Conservation (phyloP, 2,113 vertebrate genomes). For the Pangasianodon gigas region DNA sequence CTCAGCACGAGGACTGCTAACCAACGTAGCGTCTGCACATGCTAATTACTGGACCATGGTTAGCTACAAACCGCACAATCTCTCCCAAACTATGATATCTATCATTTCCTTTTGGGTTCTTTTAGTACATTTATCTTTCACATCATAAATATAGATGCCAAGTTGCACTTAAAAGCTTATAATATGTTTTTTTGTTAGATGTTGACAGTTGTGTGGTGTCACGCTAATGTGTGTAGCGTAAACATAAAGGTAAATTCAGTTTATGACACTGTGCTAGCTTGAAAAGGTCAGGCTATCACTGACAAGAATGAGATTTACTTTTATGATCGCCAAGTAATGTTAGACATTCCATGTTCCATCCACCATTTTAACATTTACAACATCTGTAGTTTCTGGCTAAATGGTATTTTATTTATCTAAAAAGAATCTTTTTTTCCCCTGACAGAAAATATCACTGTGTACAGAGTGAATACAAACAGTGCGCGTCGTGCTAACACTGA, state of each 20-base stretch:
- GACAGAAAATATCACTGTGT: slow-evolving; percentile 35
- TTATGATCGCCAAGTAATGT: background rate
- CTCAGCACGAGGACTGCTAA: slow-evolving; percentile 84
- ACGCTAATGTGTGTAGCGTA: background rate
- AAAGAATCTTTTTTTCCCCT: background rate
- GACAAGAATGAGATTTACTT: background rate
- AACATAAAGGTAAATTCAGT: background rate
- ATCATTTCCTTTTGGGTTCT: slow-evolving; percentile 41
- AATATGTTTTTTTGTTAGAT: background rate
- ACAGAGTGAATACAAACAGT: slow-evolving; percentile 37
- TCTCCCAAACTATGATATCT: slow-evolving; percentile 36
- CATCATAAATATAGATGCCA: slow-evolving; percentile 1
- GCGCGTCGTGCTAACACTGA: background rate
- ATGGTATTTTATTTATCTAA: background rate
- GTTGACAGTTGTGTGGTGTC: background rate
- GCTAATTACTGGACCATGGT: slow-evolving; percentile 72
- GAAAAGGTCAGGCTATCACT: background rate
- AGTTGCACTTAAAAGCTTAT: slow-evolving; percentile 11
- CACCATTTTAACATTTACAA: background rate
- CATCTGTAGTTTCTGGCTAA: background rate
- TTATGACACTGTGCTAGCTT: background rate
- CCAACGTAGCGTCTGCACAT: slow-evolving; percentile 59
- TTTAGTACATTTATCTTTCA: slow-evolving; percentile 32
- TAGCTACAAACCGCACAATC: slow-evolving; percentile 56
- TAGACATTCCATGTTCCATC: background rate